Percentiles rank a stretch among this genome's conserved stretches.
Evolutionary conservation across 2,888 invertebrate genomes (phyloP).

Genomic region (Zaprionus bogoriensis): DNA sequence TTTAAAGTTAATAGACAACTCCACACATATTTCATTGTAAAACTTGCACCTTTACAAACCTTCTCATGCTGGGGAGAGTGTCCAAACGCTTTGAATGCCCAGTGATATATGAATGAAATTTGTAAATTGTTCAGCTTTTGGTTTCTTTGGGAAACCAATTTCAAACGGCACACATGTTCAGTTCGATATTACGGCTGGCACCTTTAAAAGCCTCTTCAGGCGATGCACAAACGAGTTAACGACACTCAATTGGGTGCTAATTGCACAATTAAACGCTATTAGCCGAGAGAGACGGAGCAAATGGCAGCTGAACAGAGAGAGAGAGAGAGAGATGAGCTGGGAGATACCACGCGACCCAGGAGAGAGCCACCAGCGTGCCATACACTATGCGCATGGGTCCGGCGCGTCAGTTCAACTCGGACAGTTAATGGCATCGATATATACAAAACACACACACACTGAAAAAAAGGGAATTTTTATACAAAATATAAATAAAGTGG

Average conservation of each 20-base stretch:
- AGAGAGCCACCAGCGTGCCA: conserved; percentile 13
- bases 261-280: conserved; percentile 73
- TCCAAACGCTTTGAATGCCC: too few species aligned
- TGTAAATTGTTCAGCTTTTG: too few species aligned
- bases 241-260: conserved; percentile 78
- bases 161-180: conserved; percentile 11
- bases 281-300: conserved; percentile 10
- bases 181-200: conserved; percentile 47
- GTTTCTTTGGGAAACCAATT: too few species aligned
- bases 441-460: conserved; percentile 15
- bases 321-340: background rate
- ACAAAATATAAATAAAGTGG: conserved; percentile 11
- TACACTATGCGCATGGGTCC: conserved; percentile 14
- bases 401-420: conserved; percentile 51
- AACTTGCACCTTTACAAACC: too few species aligned
- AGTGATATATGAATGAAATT: too few species aligned
- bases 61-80: too few species aligned
- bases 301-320: background rate
- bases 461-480: background rate
- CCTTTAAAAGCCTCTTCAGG: conserved; percentile 60
- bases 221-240: conserved; percentile 69
- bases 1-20: too few species aligned
- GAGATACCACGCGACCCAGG: background rate
- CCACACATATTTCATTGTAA: too few species aligned
- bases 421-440: conserved; percentile 58